Evolutionary conservation across 2,797 vertebrate species (phyloP).

Genomic region (Pterois miles): DNA sequence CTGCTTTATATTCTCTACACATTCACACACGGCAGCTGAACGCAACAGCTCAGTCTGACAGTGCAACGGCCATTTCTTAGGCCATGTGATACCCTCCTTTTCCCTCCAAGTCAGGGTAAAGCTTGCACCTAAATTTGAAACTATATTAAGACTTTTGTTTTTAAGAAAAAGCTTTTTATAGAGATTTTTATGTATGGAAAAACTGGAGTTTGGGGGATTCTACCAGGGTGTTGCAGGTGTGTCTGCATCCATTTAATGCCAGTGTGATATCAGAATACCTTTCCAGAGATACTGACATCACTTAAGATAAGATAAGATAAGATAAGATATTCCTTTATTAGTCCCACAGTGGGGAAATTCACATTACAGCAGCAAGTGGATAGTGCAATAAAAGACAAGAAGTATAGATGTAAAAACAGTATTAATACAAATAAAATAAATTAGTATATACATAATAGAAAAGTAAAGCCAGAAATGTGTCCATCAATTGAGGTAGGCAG

Average conservation of each 20-base stretch:
- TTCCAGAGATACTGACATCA: neutral
- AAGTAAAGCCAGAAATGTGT: too few relatives aligned
- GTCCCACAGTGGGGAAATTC: too few relatives aligned
- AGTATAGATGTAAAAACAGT: too few relatives aligned
- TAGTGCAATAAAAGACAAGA: too few relatives aligned
- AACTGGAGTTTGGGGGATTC: neutral
- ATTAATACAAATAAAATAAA: too few relatives aligned
- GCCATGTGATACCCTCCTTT: neutral
- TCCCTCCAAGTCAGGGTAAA: neutral
- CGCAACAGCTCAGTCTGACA: slow-evolving; percentile 28
- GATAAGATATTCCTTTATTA: too few relatives aligned
- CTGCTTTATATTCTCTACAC: slow-evolving; percentile 32
- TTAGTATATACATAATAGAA: too few relatives aligned
- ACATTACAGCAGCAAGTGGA: too few relatives aligned
- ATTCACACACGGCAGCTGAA: slow-evolving; percentile 40
- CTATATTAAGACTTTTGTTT: neutral
- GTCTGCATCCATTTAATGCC: neutral
- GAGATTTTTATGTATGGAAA: too few relatives aligned
- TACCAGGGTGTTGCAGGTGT: neutral
- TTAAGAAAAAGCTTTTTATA: neutral
- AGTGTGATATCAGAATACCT: neutral
- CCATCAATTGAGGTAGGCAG: neutral
- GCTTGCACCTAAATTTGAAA: neutral
- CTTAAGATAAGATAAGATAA: too few relatives aligned
- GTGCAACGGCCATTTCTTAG: slow-evolving; percentile 4